Conservation (phyloP, 2,113 vertebrate species). For the Pyrgilauda ruficollis region DNA sequence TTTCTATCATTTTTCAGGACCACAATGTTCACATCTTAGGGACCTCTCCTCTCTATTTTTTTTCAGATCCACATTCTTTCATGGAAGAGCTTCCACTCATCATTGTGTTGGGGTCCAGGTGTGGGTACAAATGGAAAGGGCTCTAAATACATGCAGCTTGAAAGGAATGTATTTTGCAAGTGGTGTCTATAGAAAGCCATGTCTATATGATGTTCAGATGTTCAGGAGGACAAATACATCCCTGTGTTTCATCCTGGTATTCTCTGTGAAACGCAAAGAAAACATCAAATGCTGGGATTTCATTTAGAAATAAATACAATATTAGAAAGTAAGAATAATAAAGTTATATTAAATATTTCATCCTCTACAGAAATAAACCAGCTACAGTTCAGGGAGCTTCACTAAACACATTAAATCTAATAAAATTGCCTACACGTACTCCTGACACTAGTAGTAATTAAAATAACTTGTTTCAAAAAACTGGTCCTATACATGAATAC, state of each 20-base stretch:
- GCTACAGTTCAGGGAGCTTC: conserved; percentile 70
- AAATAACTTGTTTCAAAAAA: conserved; percentile 81
- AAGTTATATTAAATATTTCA: conserved; percentile 60
- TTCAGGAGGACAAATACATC: not conserved
- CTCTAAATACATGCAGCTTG: not conserved
- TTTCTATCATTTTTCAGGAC: not conserved
- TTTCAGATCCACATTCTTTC: not conserved
- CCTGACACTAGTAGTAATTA: conserved; percentile 79
- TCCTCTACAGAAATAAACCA: conserved; percentile 64
- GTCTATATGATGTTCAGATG: not conserved
- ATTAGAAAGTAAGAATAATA: conserved; percentile 50
- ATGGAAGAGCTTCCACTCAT: not conserved
- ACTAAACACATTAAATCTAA: conserved; percentile 76
- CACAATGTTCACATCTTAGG: not conserved
- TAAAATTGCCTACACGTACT: conserved; percentile 76
- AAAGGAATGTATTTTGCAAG: not conserved
- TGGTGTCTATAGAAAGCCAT: not conserved
- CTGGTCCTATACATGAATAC: conserved; percentile 79
- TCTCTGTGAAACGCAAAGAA: not conserved
- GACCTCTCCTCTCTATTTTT: not conserved
- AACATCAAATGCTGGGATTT: conserved; percentile 14
- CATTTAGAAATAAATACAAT: conserved; percentile 37
- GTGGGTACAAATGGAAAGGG: not conserved
- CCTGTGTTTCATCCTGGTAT: not conserved
- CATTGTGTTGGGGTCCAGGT: not conserved